Evolutionary conservation across 2,888 invertebrate species (phyloP).

Genomic region (Aporophyla lueneburgensis): DNA sequence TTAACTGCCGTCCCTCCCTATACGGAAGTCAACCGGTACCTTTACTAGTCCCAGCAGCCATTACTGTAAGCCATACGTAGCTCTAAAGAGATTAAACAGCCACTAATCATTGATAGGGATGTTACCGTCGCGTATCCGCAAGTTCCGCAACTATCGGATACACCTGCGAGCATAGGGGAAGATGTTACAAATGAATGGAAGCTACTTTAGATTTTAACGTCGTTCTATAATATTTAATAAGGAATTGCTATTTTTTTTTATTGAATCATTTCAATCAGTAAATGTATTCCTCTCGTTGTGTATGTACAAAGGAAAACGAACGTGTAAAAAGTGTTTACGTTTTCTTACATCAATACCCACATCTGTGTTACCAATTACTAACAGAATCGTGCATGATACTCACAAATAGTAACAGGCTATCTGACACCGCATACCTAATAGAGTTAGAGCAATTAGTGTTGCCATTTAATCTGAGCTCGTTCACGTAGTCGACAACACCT

Average conservation of each 20-base stretch:
- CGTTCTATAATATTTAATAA: not conserved
- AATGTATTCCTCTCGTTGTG: not conserved
- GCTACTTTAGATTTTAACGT: not conserved
- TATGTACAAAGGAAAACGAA: not conserved
- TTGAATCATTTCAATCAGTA: not conserved
- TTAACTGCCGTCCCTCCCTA: slow-evolving; percentile 35
- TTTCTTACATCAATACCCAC: not conserved
- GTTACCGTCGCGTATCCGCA: slow-evolving; percentile 39
- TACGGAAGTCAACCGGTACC: slow-evolving; percentile 52
- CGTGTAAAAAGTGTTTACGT: slow-evolving; percentile 2
- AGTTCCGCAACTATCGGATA: slow-evolving; percentile 37
- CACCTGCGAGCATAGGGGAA: slow-evolving; percentile 2
- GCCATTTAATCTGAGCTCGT: slow-evolving; percentile 24
- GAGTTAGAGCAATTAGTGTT: slow-evolving; percentile 31
- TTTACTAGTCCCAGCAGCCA: slow-evolving; percentile 46
- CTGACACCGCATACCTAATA: slow-evolving; percentile 29
- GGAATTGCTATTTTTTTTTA: not conserved
- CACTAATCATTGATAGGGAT: slow-evolving; percentile 59
- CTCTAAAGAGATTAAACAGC: slow-evolving; percentile 44
- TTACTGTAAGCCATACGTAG: slow-evolving; percentile 49
- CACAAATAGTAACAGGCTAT: slow-evolving; percentile 22
- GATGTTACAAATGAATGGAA: not conserved
- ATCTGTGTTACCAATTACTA: slow-evolving; percentile 1
- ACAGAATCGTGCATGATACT: slow-evolving; percentile 8
- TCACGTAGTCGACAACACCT: slow-evolving; percentile 15